Evolutionary conservation across 2,113 vertebrate species (phyloP), one percentile per base, ranked within the genome.

Genomic region (Pholis gunnellus): DNA sequence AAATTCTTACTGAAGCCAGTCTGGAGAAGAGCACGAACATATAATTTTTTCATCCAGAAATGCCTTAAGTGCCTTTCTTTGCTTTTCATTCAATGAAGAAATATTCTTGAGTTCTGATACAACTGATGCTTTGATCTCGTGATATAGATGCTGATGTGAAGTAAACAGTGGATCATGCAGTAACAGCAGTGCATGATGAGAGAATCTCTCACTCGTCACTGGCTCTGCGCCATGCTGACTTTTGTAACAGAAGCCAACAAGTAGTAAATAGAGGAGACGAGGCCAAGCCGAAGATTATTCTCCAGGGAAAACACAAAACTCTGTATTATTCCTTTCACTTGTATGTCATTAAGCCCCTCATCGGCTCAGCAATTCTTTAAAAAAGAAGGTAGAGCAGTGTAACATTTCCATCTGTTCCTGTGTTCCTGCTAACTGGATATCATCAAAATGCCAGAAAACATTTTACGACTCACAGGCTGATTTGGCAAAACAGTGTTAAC

Each of bases 381-480:
- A 5, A 57, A 69, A 34, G 31, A 34, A 34, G 65, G 42, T 34
- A 50, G 46, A 79, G 38, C 9, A 72, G 20, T 44, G 54, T 48
- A 46, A 50, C 46, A 38, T 74, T 71, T 77, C 66, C 54, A 71
- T 83, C 73, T 85, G 70, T 76, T 78, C 11, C 46, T 56, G 54
- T 54, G 13, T 71, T 63, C 27, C n/a, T 48, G 50, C 14, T 83
- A 50, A 34, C 46, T 69, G 1, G 1, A 69, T 72, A 63, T 46
- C 59, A 18, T 73, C 54, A 29, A 77, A 78, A 73, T n/a, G 67
- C 42, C 17, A 50, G 57, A 74, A 64, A 84, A 84, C 80, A 63
- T 73, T 73, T 40, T 63, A 76, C 87, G 78, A 86, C 72, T 82
- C 69, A 86, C 74, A 81, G 44, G 29, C 61, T 76, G 56, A 72